Evolutionary conservation across 2,113 vertebrate species (phyloP).

Genomic region (Myotis lucifugus): DNA sequence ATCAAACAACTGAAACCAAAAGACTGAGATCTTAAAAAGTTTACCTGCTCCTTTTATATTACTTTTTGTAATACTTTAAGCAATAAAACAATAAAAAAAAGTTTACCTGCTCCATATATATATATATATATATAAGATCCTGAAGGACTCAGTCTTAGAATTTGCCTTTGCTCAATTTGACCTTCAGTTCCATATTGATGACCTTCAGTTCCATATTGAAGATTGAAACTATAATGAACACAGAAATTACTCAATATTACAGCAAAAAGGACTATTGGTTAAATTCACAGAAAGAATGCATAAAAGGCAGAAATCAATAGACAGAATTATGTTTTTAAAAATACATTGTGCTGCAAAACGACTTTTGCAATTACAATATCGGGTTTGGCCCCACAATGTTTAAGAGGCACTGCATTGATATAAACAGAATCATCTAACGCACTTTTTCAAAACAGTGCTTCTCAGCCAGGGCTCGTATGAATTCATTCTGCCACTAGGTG

Average conservation of each 20-base stretch:
- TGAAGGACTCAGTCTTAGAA: not conserved
- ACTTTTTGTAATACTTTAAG: no score
- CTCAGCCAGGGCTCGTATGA: slow-evolving; percentile 66
- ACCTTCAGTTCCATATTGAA: not conserved
- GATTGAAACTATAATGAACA: slow-evolving; percentile 47
- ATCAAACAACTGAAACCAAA: not conserved
- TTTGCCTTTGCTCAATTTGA: slow-evolving; percentile 6
- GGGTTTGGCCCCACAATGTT: not conserved
- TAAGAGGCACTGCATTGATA: slow-evolving; percentile 78
- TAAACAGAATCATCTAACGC: slow-evolving; percentile 69
- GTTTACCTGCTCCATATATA: not conserved
- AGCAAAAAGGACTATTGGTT: not conserved
- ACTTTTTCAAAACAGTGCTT: slow-evolving; percentile 67
- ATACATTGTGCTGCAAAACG: slow-evolving; percentile 73
- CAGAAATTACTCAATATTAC: not conserved
- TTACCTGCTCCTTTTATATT: not conserved
- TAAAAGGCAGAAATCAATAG: slow-evolving; percentile 59
- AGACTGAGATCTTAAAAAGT: not conserved
- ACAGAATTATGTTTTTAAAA: slow-evolving; percentile 49
- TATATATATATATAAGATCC: not conserved
- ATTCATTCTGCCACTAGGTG: slow-evolving; percentile 72
- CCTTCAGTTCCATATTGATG: not conserved
- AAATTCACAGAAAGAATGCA: not conserved
- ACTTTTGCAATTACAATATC: slow-evolving; percentile 48
- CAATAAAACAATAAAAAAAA: no score